These are phyloP conservation scores for Macquaria ambigua DNA, from an alignment of 2,113 vertebrate species.

Conservation along the genomic window DNA sequence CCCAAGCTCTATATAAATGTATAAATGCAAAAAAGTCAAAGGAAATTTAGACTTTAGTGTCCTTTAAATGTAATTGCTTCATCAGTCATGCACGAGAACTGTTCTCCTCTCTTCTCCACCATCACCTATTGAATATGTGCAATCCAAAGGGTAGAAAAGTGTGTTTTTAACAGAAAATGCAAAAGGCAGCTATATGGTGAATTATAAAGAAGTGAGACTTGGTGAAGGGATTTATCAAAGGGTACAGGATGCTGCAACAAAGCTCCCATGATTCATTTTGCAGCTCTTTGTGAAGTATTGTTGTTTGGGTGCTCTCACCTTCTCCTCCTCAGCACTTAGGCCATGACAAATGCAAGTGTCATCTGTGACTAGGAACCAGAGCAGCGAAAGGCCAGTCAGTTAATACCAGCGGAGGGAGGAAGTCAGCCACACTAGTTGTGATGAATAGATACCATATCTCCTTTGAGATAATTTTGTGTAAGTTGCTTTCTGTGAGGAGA, in stretches of 20 bases:
- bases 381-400: constrained; percentile 54
- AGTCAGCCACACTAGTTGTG: constrained; percentile 64
- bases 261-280: constrained; percentile 52
- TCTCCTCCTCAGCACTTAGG: constrained; percentile 57
- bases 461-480: constrained; percentile 47
- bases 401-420: constrained; percentile 47
- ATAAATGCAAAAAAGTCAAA: not conserved
- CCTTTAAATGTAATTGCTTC: not conserved
- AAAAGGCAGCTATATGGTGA: constrained; percentile 32
- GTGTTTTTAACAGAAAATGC: constrained; percentile 26
- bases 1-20: too few species aligned
- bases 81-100: not conserved
- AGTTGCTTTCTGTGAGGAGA: constrained; percentile 28
- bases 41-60: not conserved
- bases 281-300: constrained; percentile 52
- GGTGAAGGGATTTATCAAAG: constrained; percentile 62
- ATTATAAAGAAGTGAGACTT: constrained; percentile 29
- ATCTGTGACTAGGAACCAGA: constrained; percentile 59
- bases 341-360: constrained; percentile 76
- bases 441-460: constrained; percentile 69
- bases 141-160: not conserved
- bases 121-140: not conserved
- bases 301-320: constrained; percentile 42
- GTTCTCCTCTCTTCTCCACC: not conserved
- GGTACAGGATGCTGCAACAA: constrained; percentile 37